Base-by-base conservation (phyloP, 2,888 invertebrate species). In the Cecidostiba fungosa region DNA sequence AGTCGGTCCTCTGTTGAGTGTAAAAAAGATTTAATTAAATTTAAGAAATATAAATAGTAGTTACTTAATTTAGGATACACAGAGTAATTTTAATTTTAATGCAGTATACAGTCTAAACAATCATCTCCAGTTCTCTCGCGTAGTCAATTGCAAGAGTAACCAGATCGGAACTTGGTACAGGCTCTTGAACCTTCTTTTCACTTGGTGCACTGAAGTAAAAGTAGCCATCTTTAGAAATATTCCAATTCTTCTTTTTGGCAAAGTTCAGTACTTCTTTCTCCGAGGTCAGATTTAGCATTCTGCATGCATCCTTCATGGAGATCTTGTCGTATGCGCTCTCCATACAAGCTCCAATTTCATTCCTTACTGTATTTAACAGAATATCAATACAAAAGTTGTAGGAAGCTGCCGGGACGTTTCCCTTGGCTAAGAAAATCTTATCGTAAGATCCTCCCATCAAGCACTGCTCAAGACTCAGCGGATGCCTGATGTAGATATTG, bases 391-490 rank as follows among this genome's bases (percentile, higher is more conserved):
- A 99, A 90, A 98, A 97, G 87, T 97, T 98, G 94, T 99, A 99
- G 87, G 97, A 97, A 87, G 97, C 97, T 0, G 99, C 98, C 86
- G 99, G 99, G 3, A 99, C 99, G 94, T 98, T 98, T 36, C 97
- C 98, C 95, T 97, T 95, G 0, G 96, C 96, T 79, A 96, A 91
- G 87, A 94, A 94, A 91, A 97, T 96, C 94, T 99, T 99, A 93
- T 99, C 99, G 92, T 99, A 99, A 89, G 98, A 98, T 77, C 99
- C 99, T 93, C 99, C 99, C 99, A 99, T 99, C 81, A 99, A 95
- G 93, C 98, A 99, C 93, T 99, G 99, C 91, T 99, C 99, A 91
- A 99, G 95, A 14, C 98, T 97, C 16, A 99, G 95, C 0, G 99
- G 99, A 92, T 99, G 98, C 87, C 97, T 96, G 84, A 99, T 98